Evolutionary conservation across 2,888 invertebrate genomes (phyloP).

Genomic region (Cybosia mesomella): DNA sequence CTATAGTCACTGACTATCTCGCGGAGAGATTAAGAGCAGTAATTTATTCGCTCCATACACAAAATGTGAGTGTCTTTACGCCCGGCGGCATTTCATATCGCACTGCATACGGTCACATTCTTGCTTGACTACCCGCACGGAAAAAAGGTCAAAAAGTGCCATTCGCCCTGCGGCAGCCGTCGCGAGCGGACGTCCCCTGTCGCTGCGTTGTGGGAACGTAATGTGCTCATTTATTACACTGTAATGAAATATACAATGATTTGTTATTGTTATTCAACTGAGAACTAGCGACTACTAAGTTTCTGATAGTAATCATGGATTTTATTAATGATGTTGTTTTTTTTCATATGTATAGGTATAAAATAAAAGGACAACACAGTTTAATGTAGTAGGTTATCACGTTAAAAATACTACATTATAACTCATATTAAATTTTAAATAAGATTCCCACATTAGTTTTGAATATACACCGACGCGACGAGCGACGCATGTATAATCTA

Average conservation of each 20-base stretch:
- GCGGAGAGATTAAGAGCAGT: constrained; percentile 55
- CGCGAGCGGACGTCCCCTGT: constrained; percentile 72
- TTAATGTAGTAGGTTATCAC: neutral
- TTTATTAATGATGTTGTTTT: neutral
- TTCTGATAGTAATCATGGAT: neutral
- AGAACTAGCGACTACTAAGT: constrained; percentile 29
- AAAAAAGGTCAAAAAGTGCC: constrained; percentile 60
- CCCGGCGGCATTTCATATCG: constrained; percentile 74
- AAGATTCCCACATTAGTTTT: neutral
- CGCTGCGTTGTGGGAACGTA: constrained; percentile 68
- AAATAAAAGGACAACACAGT: too few species aligned
- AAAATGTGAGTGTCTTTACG: constrained; percentile 66
- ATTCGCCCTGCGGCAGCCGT: constrained; percentile 68
- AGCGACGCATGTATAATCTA: neutral
- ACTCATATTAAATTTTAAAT: neutral
- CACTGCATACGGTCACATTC: constrained; percentile 78
- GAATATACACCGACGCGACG: neutral
- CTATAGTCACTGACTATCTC: constrained; percentile 56
- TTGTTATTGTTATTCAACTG: constrained; percentile 41
- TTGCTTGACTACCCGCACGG: constrained; percentile 69
- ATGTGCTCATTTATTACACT: constrained; percentile 63
- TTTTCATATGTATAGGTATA: neutral
- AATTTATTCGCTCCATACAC: constrained; percentile 63
- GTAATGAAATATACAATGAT: constrained; percentile 46
- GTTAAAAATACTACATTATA: neutral